Evolutionary conservation across 2,888 invertebrate genomes (phyloP).

Genomic region (Clepsis dumicolana): DNA sequence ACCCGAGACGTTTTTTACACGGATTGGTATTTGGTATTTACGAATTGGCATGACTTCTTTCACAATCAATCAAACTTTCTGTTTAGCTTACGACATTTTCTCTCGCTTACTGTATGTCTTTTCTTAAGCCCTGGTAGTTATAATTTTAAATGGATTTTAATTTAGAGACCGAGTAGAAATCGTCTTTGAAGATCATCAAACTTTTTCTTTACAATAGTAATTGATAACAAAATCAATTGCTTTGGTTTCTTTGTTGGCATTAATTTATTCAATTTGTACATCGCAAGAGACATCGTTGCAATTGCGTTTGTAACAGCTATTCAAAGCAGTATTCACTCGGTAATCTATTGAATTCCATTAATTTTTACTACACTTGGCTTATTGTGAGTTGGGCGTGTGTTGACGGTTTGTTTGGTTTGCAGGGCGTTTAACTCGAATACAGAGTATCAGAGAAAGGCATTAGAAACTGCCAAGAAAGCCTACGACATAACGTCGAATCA

Average conservation of each 20-base stretch:
- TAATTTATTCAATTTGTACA: not conserved
- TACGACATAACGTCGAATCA: constrained; percentile 73
- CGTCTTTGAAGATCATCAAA: not conserved
- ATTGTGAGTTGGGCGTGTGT: constrained; percentile 45
- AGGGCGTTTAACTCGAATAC: constrained; percentile 71
- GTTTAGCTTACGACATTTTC: constrained; percentile 4
- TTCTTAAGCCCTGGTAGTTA: constrained; percentile 12
- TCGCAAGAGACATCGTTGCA: not conserved
- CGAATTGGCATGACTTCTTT: constrained; percentile 6
- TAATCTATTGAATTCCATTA: constrained; percentile 18
- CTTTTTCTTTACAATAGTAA: not conserved
- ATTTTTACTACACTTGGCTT: constrained; percentile 4
- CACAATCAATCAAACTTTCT: not conserved
- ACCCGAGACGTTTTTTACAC: not conserved
- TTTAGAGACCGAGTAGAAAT: not conserved
- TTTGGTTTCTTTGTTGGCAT: not conserved
- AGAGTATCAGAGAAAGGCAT: constrained; percentile 69
- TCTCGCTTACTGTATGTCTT: constrained; percentile 21
- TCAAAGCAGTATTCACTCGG: not conserved
- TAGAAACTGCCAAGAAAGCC: constrained; percentile 73
- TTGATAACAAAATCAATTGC: not conserved
- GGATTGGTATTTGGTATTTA: not conserved
- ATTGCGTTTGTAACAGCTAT: not conserved
- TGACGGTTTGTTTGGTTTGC: constrained; percentile 57
- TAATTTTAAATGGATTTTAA: constrained; percentile 19